Evolutionary conservation across 2,888 invertebrate genomes (phyloP).

Genomic region (Seira sanloemensis): DNA sequence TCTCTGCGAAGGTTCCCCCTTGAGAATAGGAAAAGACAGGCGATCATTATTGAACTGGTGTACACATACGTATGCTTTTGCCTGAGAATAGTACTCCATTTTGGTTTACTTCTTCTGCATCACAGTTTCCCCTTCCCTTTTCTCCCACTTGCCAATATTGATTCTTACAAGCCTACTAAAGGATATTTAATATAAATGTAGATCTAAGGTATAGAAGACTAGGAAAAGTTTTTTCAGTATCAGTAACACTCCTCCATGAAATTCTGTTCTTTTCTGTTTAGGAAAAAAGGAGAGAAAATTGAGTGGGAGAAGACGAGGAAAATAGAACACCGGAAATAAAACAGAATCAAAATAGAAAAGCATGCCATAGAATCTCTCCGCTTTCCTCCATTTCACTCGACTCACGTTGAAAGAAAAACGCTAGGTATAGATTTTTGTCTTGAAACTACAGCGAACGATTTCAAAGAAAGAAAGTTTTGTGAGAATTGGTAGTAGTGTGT

Average conservation of each 20-base stretch:
- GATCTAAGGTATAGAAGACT: neutral
- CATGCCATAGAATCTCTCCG: constrained; percentile 47
- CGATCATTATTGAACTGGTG: constrained; percentile 47
- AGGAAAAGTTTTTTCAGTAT: no score
- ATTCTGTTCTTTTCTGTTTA: neutral
- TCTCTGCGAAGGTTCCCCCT: neutral
- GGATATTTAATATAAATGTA: neutral
- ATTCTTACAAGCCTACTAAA: neutral
- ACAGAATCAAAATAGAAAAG: constrained; percentile 52
- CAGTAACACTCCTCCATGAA: neutral
- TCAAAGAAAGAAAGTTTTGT: no score
- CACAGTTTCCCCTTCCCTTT: neutral
- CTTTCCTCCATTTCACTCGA: neutral
- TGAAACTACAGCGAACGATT: no score
- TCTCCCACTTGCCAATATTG: neutral
- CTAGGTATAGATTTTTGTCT: no score
- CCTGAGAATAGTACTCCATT: neutral
- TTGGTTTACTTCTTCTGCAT: constrained; percentile 9
- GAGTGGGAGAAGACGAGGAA: constrained; percentile 28
- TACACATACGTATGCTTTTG: neutral
- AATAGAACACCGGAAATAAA: constrained; percentile 61
- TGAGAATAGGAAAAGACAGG: constrained; percentile 47
- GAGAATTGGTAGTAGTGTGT: neutral
- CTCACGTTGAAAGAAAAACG: no score
- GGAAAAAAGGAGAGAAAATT: constrained; percentile 7